Evolutionary conservation across 2,797 vertebrate genomes (phyloP).

Genomic region (Alauda arvensis): DNA sequence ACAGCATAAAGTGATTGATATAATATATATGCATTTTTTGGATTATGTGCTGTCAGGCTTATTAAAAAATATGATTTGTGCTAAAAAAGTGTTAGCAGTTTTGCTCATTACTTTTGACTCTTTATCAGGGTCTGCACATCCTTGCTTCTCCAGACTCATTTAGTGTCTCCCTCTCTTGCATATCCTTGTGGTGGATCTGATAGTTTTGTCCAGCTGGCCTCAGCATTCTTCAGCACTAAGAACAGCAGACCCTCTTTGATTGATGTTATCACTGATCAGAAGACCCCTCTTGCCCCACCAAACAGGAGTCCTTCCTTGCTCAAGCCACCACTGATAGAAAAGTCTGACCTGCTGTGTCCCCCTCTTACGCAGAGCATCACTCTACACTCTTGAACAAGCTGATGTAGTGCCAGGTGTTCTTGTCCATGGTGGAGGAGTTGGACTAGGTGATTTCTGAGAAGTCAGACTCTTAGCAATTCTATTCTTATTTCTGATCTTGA

Average conservation of each 20-base stretch:
- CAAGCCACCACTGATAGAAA: neutral
- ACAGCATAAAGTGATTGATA: neutral
- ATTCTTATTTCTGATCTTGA: neutral
- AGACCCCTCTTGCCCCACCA: neutral
- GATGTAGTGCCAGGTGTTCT: neutral
- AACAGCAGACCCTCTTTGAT: neutral
- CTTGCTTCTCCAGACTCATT: neutral
- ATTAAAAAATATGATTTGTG: neutral
- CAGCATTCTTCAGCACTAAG: neutral
- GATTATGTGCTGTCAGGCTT: neutral
- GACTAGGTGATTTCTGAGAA: neutral
- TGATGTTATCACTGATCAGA: fast-evolving
- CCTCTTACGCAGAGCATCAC: fast-evolving
- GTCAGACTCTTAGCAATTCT: neutral
- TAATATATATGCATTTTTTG: neutral
- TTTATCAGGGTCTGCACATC: neutral
- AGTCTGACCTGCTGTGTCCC: neutral
- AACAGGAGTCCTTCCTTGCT: neutral
- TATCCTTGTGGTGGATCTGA: neutral
- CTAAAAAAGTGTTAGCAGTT: neutral
- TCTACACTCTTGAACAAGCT: neutral
- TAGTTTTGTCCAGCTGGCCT: neutral
- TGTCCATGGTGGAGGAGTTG: neutral
- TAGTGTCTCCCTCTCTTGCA: neutral
- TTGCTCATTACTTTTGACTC: neutral